These are phyloP conservation scores for Leptinotarsa tumamoca DNA, from an alignment of 2,888 invertebrate species.

Conservation along the genomic window DNA sequence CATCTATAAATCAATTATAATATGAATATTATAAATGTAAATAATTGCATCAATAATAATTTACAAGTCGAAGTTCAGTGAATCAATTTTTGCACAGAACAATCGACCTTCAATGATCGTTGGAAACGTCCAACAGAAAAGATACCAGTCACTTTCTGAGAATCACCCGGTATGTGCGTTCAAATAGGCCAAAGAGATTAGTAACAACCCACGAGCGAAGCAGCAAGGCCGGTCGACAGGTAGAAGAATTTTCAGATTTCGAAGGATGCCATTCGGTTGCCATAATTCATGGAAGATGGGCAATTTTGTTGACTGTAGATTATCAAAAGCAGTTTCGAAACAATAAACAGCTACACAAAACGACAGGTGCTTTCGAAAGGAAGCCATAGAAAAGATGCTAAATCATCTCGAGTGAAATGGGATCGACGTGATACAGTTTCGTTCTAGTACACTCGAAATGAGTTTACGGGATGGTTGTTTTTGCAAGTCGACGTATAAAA, in stretches of 20 bases:
- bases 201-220: slow-evolving; percentile 14
- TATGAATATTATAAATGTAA: too few relatives aligned
- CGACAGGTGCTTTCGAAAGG: slow-evolving; percentile 14
- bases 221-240: slow-evolving; percentile 14
- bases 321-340: slow-evolving; percentile 10
- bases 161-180: slow-evolving; percentile 16
- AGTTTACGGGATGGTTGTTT: background rate
- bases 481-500: background rate
- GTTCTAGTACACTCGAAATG: background rate
- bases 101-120: too few relatives aligned
- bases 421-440: slow-evolving; percentile 4
- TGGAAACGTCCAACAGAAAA: too few relatives aligned
- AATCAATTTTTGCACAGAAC: too few relatives aligned
- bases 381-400: slow-evolving; percentile 16
- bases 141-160: background rate
- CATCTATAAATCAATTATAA: too few relatives aligned
- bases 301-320: slow-evolving; percentile 14
- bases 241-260: slow-evolving; percentile 16
- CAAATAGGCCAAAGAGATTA: slow-evolving; percentile 22
- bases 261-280: slow-evolving; percentile 20
- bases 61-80: too few relatives aligned
- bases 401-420: slow-evolving; percentile 17
- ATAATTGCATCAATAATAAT: too few relatives aligned
- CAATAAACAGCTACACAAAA: slow-evolving; percentile 7
- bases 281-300: slow-evolving; percentile 20